phyloP scores from a whole-genome alignment of 2,113 vertebrate species.

The Mixornis gularis region DNA sequence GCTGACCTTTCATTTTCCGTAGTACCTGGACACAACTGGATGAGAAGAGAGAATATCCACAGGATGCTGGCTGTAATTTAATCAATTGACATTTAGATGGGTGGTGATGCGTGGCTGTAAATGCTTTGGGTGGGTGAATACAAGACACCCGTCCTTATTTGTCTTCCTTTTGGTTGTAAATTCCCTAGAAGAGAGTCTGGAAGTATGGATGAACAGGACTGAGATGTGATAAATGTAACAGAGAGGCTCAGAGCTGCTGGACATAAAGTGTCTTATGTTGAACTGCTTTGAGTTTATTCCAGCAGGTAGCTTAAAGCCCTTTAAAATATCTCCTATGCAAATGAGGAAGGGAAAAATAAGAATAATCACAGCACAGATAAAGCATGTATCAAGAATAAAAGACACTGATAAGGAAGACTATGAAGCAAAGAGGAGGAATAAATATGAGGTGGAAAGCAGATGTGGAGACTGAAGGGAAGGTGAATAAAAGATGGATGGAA shows the following conservation, averaged over 20 bases:
- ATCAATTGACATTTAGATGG: background rate
- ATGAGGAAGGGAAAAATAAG: background rate
- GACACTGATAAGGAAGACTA: background rate
- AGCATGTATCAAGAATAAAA: background rate
- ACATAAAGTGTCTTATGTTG: background rate
- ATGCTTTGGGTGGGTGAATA: background rate
- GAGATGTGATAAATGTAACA: background rate
- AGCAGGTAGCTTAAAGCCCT: background rate
- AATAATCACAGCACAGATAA: background rate
- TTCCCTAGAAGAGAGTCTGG: background rate
- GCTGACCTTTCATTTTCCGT: background rate
- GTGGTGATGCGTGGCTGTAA: background rate
- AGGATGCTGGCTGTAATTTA: background rate
- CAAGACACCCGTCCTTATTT: background rate
- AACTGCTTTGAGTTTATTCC: background rate
- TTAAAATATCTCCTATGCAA: background rate
- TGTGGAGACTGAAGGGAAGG: background rate
- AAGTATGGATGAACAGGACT: background rate
- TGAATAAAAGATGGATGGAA: constrained; percentile 19
- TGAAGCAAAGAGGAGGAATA: constrained; percentile 36
- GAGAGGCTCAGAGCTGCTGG: background rate
- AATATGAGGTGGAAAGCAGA: background rate
- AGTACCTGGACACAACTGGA: background rate
- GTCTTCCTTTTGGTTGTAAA: background rate
- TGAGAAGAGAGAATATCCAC: constrained; percentile 15